Base-by-base conservation (phyloP, 2,113 vertebrate genomes). In the Larimichthys polyactis region DNA sequence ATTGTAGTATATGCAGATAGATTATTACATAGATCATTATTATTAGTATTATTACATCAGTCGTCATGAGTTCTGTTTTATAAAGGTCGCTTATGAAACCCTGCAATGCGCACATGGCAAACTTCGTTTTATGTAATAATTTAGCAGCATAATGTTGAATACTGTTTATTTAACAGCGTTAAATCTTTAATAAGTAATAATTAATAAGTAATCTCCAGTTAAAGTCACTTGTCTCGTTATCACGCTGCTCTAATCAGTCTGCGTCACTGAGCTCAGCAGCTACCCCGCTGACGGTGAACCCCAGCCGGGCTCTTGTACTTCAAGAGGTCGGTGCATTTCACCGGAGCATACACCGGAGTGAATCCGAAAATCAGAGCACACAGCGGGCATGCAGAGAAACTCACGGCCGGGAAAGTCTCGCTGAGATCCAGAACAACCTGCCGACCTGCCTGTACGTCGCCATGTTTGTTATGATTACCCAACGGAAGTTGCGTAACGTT, bases 381-480 rank as follows among this genome's bases (percentile, higher is more conserved):
- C 7, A 59, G 5, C 24, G 22, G 3, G 22, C 19, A 16, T 67
- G 67, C 10, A 46, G 3, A 8, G 12, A 1, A 6, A 94, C 94
- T 93, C 87, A 95, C 95, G 75, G 72, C 22, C 77, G 86, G 0
- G 76, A 80, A 64, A 93, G 54, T 66, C 90, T 71, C 2, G 86
- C 69, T n/a, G 86, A 85, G 29, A 91, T 15, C 22, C 74, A 60
- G 60, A 93, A 67, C 70, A 93, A 81, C 65, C 89, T 83, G 32
- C 88, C 69, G 44, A 94, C 24, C 48, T 89, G 73, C 24, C 80
- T 69, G 88, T 83, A 92, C 5, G 91, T 81, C 82, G 95, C 94
- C 95, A 96, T 96, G 82, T 78, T 94, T 92, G 81, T 95, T 89
- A 36, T 94, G 59, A 11, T 90, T 82, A 77, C 0, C 6, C 46